Base-by-base conservation (phyloP, 2,797 vertebrate species). In the Falco biarmicus region DNA sequence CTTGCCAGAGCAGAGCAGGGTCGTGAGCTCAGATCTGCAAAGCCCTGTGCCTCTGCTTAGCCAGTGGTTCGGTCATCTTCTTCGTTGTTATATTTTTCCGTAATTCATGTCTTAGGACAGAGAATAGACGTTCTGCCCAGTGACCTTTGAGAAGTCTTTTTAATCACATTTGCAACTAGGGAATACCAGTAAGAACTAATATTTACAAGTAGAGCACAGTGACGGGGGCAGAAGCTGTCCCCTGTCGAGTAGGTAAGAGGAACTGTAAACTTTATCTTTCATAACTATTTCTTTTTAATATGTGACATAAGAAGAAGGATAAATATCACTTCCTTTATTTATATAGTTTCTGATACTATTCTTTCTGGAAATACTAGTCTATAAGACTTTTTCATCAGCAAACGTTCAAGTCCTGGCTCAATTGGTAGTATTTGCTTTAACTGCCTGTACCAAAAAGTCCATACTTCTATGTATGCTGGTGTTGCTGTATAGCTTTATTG, bases 221-320 rank as follows among this genome's bases (percentile, higher is more conserved):
- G 61, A 69, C 48, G 57, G 45, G 87, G 59, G 84, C 68, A 89
- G 60, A 92, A 64, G 68, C 81, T 53, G 63, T 74, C 48, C 84
- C 20, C 34, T 32, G 41, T 43, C 0, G 20, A 70, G 57, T 32
- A 29, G 75, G 69, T 51, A 89, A 94, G 68, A 93, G 47, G 69
- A 95, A 90, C 61, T 66, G 69, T 80, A 95, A 92, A 84, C 88
- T 93, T 96, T 87, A 93, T 92, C 87, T 69, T 91, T 74, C 41
- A 20, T 53, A 83, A 95, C 84, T 95, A 93, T 96, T 96, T 97
- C 89, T 96, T 97, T 95, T 95, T 89, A 94, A 92, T 95, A 85
- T 81, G 32, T 92, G 90, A 90, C 82, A 76, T 79, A 94, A 89
- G 92, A 91, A 84, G 74, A 93, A 89, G 95, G 84, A 88, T 70